Base-by-base conservation (phyloP, 2,888 invertebrate genomes). In the Agrochola circellaris region DNA sequence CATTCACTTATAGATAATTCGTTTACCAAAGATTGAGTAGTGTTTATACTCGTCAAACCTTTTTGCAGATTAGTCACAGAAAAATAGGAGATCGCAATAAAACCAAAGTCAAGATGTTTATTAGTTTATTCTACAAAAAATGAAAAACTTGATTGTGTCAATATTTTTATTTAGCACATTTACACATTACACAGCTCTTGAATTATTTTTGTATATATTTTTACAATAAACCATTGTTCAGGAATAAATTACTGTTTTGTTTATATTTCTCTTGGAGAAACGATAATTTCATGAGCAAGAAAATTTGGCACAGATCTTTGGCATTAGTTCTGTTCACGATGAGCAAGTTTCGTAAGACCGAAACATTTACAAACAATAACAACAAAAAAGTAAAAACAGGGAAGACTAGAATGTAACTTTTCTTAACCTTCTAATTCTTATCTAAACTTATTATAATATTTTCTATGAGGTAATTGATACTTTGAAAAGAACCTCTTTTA, bases 121-220 rank as follows among this genome's bases (percentile, higher is more conserved):
- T 34, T 54, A 38, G 20, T 82, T 82, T 62, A 84, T 85, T 70
- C n/a, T 38, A 48, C n/a, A 58, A 6, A 26, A 77, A 92, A 88
- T 88, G 73, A 92, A 90, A 91, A 73, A 79, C 23, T 82, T 8
- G 38, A 65, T 75, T 42, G 71, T 75, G 79, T 84, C 74, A 79
- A 85, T 81, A 83, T 84, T 88, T 91, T 89, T 89, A 90, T 89
- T 91, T 82, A 84, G 83, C 83, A 91, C 90, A 89, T 87, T 82
- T 88, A 89, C 89, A 90, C 74, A 81, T 75, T 77, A 87, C 80
- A 85, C 82, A 82, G 75, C 65, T 85, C 75, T 82, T 80, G 66
- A 77, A 86, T 81, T 66, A 85, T 70, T 77, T 73, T 48, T 68
- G 65, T 83, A 74, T 42, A 67, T 66, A 23, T 67, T 54, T 20